These are phyloP conservation scores for Mormyrus lacerda DNA, from an alignment of 2,113 vertebrate species.

Conservation along the genomic window DNA sequence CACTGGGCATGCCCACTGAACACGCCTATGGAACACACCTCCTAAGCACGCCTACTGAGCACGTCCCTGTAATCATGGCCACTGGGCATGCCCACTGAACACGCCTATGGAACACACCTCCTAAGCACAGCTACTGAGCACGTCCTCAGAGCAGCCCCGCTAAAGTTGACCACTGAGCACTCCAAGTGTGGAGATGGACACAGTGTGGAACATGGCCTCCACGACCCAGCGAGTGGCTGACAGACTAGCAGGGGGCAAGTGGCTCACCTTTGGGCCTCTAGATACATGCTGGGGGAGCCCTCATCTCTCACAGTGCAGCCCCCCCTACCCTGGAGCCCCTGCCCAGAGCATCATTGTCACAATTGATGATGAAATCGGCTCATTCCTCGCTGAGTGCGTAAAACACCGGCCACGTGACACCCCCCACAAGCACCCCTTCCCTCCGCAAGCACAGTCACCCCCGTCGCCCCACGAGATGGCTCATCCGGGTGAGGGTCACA, in stretches of 20 bases:
- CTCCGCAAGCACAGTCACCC: slow-evolving; percentile 30
- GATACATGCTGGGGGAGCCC: not conserved
- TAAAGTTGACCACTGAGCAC: not conserved
- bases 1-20: no score
- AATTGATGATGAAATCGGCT: not conserved
- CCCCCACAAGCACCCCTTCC: slow-evolving; percentile 34
- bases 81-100: no score
- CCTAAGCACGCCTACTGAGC: no score
- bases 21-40: not conserved
- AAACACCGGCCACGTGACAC: slow-evolving; percentile 20
- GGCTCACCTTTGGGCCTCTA: not conserved
- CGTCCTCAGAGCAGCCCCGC: not conserved
- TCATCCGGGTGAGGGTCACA: not conserved
- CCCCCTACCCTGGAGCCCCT: not conserved
- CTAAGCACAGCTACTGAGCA: not conserved
- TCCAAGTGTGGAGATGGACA: not conserved
- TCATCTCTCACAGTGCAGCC: no score
- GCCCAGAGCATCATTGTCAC: no score
- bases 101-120: no score
- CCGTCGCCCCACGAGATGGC: not conserved
- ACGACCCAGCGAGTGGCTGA: not conserved
- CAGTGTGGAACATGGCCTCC: not conserved
- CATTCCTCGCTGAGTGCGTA: not conserved
- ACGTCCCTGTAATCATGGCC: no score
- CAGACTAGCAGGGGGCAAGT: not conserved